These are phyloP conservation scores for Beroe forskalii DNA, from an alignment of 37 sponge, comb jelly and placozoan species.

Conservation along the genomic window DNA sequence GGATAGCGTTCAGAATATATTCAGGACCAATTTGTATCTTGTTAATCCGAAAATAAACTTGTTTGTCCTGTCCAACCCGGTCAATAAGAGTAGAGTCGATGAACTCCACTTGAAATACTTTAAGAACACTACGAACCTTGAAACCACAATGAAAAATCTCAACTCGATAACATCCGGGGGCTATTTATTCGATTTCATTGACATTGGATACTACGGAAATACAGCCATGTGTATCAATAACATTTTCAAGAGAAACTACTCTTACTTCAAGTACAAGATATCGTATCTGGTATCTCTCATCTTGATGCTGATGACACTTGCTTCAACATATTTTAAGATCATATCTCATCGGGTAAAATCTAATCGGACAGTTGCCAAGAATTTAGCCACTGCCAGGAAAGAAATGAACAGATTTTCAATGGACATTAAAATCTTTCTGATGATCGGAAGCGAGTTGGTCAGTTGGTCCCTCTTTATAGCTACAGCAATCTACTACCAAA, in stretches of 20 bases:
- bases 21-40: background rate
- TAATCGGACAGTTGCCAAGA: background rate
- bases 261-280: background rate
- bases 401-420: background rate
- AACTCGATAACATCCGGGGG: background rate
- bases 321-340: background rate
- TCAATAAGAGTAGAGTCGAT: background rate
- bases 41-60: background rate
- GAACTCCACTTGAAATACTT: constrained; percentile 15
- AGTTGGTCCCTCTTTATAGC: background rate
- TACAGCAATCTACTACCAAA: background rate
- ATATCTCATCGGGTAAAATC: background rate
- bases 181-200: background rate
- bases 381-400: background rate
- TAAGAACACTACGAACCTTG: background rate
- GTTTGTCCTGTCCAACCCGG: background rate
- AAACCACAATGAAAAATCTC: background rate
- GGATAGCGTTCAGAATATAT: background rate
- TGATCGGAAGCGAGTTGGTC: constrained; percentile 6
- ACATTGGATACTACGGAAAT: constrained; percentile 32
- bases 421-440: background rate
- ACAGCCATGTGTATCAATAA: constrained; percentile 7
- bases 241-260: constrained; percentile 10
- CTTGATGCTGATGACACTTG: background rate
- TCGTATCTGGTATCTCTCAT: background rate